Evolutionary conservation across 2,113 vertebrate genomes (phyloP).

Genomic region (Lucifuga dentata): DNA sequence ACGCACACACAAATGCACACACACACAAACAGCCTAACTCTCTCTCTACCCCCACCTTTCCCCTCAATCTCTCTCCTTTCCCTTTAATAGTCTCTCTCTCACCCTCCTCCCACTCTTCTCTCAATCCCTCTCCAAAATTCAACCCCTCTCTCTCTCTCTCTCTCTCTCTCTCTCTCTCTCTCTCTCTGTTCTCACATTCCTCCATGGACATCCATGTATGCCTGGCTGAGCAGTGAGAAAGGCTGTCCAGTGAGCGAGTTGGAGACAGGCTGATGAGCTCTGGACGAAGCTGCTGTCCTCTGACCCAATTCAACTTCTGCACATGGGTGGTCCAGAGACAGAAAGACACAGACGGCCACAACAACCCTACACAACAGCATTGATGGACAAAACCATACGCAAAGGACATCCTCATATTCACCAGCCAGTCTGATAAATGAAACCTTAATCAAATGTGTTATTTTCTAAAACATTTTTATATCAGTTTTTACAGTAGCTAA

Average conservation of each 20-base stretch:
- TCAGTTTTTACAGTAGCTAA: too few species aligned
- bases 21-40: too few species aligned
- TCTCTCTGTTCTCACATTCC: constrained; percentile 9
- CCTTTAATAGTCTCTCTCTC: constrained; percentile 9
- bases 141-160: background rate
- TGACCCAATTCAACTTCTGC: constrained; percentile 42
- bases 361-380: background rate
- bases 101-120: constrained; percentile 6
- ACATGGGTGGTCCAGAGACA: constrained; percentile 53
- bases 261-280: constrained; percentile 56
- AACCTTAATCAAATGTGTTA: too few species aligned
- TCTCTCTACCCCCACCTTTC: background rate
- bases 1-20: too few species aligned
- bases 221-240: constrained; percentile 76
- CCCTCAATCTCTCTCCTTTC: constrained; percentile 13
- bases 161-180: background rate
- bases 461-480: too few species aligned
- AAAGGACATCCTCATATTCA: too few species aligned
- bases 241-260: constrained; percentile 55
- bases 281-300: constrained; percentile 51
- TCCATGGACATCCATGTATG: constrained; percentile 43
- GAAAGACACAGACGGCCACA: constrained; percentile 15
- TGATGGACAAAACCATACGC: background rate
- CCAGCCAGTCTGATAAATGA: too few species aligned
- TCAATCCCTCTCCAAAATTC: background rate